Conservation (phyloP, 2,797 vertebrate genomes). For the Pelochelys cantorii region DNA sequence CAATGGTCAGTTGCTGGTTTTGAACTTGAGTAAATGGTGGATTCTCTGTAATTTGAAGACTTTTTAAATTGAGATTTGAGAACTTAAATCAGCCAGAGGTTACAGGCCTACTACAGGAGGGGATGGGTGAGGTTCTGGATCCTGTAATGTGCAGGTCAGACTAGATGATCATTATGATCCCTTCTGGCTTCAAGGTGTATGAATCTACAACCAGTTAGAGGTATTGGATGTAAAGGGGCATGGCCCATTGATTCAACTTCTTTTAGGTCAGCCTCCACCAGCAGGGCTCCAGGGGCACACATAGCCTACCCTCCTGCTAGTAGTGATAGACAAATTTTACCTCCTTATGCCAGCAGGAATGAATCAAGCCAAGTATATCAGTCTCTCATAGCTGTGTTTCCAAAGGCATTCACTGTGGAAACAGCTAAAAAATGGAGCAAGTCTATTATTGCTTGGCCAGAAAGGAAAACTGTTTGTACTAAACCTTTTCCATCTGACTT, state of each 20-base stretch:
- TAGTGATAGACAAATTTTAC: not conserved
- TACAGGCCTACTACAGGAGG: not conserved
- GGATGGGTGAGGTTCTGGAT: not conserved
- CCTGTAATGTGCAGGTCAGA: not conserved
- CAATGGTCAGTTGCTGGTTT: not conserved
- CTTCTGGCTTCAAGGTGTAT: not conserved
- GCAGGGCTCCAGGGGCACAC: rapidly evolving
- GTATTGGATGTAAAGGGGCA: rapidly evolving
- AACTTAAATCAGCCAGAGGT: not conserved
- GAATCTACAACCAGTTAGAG: not conserved
- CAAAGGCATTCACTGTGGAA: not conserved
- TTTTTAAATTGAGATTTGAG: not conserved
- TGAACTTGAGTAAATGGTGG: not conserved
- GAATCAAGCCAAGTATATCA: not conserved
- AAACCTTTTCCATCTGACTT: not conserved
- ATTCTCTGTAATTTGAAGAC: not conserved
- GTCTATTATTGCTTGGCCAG: not conserved
- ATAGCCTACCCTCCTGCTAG: not conserved
- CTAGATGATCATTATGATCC: not conserved
- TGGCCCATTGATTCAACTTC: rapidly evolving
- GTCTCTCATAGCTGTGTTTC: not conserved
- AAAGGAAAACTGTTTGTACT: not conserved
- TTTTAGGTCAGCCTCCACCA: not conserved
- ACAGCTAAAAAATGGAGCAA: not conserved
- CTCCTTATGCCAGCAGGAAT: not conserved